These are phyloP conservation scores for Mythimna vitellina DNA, from an alignment of 2,888 invertebrate species.

Conservation along the genomic window DNA sequence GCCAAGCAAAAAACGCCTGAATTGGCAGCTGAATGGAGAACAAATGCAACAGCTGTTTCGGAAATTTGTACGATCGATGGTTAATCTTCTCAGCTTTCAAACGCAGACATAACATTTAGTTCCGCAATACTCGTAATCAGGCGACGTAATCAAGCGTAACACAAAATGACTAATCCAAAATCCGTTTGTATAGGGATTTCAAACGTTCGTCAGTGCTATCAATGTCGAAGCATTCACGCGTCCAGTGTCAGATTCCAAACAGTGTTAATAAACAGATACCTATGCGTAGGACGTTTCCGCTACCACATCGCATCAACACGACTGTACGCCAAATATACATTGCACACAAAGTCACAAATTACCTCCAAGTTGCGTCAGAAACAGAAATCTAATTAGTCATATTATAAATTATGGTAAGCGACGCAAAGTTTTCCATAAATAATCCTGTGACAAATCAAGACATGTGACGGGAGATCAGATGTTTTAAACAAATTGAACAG, in stretches of 20 bases:
- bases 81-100: conserved; percentile 42
- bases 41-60: conserved; percentile 62
- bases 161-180: conserved; percentile 59
- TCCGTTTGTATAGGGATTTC: conserved; percentile 55
- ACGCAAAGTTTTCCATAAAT: conserved; percentile 38
- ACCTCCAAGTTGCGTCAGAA: conserved; percentile 48
- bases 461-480: conserved; percentile 18
- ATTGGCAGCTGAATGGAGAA: conserved; percentile 41
- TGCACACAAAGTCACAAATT: conserved; percentile 62
- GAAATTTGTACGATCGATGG: conserved; percentile 45
- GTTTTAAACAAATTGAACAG: conserved; percentile 3
- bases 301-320: conserved; percentile 67
- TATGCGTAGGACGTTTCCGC: conserved; percentile 78
- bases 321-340: conserved; percentile 69
- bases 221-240: conserved; percentile 63
- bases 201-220: conserved; percentile 60
- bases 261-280: conserved; percentile 71
- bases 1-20: conserved; percentile 59
- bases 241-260: conserved; percentile 73
- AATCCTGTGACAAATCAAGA: conserved; percentile 38
- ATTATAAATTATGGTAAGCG: conserved; percentile 52
- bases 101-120: conserved; percentile 57
- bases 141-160: conserved; percentile 56
- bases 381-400: conserved; percentile 58
- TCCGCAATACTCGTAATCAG: conserved; percentile 55